Evolutionary conservation across 2,113 vertebrate species (phyloP).

Genomic region (Heterocephalus glaber): DNA sequence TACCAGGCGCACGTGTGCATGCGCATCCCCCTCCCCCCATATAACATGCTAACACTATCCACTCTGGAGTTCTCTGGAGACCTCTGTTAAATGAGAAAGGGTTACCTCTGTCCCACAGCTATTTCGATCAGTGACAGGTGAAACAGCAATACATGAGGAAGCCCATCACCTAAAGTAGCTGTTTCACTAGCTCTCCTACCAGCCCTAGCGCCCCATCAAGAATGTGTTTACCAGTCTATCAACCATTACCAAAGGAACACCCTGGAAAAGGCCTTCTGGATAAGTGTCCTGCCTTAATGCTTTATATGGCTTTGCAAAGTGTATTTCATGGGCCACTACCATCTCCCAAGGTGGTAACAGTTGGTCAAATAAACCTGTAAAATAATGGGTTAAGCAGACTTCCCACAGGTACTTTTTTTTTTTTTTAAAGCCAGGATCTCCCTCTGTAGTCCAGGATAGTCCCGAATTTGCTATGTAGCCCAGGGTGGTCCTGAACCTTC

Average conservation of each 20-base stretch:
- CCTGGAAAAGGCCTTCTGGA: background rate
- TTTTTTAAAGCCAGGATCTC: background rate
- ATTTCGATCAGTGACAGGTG: background rate
- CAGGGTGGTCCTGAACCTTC: background rate
- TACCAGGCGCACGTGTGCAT: background rate
- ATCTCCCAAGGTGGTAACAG: background rate
- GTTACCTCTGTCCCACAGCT: background rate
- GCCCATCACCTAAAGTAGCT: background rate
- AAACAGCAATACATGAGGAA: background rate
- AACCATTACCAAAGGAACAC: background rate
- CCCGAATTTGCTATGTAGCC: background rate
- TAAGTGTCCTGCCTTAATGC: background rate
- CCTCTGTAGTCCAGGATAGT: background rate
- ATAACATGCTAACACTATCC: background rate
- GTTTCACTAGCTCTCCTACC: background rate
- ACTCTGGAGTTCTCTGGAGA: constrained; percentile 23
- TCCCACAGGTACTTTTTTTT: background rate
- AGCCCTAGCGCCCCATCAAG: background rate
- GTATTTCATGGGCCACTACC: background rate
- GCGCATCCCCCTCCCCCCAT: too few relatives aligned
- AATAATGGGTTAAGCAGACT: background rate
- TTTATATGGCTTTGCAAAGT: background rate
- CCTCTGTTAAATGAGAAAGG: background rate
- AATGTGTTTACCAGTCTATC: background rate
- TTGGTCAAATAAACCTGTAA: background rate